Percentiles rank a stretch among this genome's conserved stretches.
Evolutionary conservation across 92 coral and sea anemone genomes (phyloP).

Genomic region (Blastomussa wellsi): DNA sequence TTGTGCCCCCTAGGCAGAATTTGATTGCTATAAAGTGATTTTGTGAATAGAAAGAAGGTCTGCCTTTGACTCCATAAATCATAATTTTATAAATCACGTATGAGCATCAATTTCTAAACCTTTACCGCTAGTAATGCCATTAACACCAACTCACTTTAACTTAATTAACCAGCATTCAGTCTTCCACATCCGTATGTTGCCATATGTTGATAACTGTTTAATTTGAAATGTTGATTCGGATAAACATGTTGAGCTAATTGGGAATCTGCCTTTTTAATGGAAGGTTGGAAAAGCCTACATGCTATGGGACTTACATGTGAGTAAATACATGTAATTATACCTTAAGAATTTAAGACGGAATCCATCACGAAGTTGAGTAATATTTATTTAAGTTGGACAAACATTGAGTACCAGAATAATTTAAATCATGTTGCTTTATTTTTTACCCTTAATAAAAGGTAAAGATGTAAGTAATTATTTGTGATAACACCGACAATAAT

Average conservation of each 20-base stretch:
- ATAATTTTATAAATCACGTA: not conserved
- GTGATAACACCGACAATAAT: no score
- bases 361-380: no score
- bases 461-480: no score
- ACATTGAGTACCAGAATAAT: no score
- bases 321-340: conserved; percentile 35
- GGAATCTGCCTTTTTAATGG: conserved; percentile 27
- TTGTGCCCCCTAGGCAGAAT: no score
- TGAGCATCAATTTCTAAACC: not conserved
- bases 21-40: no score
- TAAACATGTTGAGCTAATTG: not conserved
- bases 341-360: no score
- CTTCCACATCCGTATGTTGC: not conserved
- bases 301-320: conserved; percentile 92
- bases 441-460: no score
- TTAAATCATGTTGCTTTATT: no score
- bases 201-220: not conserved
- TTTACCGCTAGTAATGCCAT: not conserved
- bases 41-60: not conserved
- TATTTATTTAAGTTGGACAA: no score
- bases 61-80: not conserved
- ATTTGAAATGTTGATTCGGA: not conserved
- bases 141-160: not conserved
- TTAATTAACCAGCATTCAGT: not conserved
- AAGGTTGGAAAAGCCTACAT: conserved; percentile 84